These are phyloP conservation scores for Acridotheres tristis DNA, from an alignment of 2,797 vertebrate species.

Conservation along the genomic window DNA sequence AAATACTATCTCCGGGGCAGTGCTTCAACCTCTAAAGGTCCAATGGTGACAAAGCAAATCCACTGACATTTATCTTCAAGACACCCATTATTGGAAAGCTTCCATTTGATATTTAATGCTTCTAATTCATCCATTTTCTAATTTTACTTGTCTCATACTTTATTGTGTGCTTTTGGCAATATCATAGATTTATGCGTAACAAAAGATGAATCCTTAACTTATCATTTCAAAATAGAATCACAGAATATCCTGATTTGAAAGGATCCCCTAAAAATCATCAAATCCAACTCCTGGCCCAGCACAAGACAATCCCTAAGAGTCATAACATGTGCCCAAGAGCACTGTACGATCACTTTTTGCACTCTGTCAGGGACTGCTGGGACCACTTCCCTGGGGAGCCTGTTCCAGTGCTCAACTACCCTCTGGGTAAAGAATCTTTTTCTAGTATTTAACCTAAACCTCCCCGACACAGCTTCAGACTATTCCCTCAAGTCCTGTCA, in stretches of 20 bases:
- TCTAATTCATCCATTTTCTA: neutral
- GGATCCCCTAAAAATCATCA: neutral
- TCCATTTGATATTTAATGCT: neutral
- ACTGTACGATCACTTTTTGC: neutral
- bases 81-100: neutral
- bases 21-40: neutral
- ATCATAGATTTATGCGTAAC: neutral
- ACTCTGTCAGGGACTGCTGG: too few relatives aligned
- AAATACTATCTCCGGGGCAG: neutral
- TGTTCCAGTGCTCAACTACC: neutral
- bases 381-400: neutral
- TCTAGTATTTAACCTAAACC: neutral
- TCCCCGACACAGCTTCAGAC: neutral
- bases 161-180: neutral
- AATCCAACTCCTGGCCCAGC: neutral
- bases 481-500: neutral
- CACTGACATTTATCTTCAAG: neutral
- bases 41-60: neutral
- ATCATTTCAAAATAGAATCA: neutral
- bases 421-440: neutral
- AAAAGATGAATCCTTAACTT: neutral
- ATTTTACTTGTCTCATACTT: neutral
- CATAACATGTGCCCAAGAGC: neutral
- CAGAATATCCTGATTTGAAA: neutral
- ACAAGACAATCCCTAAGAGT: neutral